Conservation (phyloP, 1,140 invertebrate genomes). For the Luehdorfia chinensis region DNA sequence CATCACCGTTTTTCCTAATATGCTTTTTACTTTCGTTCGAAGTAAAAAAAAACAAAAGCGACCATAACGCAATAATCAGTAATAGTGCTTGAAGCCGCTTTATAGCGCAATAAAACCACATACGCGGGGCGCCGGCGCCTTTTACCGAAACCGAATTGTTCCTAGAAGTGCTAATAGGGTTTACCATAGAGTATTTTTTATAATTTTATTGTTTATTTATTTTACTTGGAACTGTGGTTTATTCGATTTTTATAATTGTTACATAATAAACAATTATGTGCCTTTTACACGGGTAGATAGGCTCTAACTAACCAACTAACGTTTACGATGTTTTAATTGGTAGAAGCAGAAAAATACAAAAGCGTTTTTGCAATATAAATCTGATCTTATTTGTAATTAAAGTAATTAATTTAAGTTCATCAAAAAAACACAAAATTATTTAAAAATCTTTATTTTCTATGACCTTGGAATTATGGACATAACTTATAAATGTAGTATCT, state of each 20-base stretch:
- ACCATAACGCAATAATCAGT: constrained; percentile 40
- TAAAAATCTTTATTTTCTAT: too few relatives aligned
- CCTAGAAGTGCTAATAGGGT: constrained; percentile 49
- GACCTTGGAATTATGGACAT: too few relatives aligned
- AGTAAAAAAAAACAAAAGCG: constrained; percentile 18
- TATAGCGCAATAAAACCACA: constrained; percentile 39
- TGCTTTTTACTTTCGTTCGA: constrained; percentile 6
- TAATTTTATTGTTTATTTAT: constrained; percentile 50
- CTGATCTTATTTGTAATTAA: too few relatives aligned
- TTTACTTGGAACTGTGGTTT: constrained; percentile 39
- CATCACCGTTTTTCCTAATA: too few relatives aligned
- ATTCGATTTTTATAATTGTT: constrained; percentile 18
- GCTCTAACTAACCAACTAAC: constrained; percentile 4
- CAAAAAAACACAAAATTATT: too few relatives aligned
- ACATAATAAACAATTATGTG: constrained; percentile 14
- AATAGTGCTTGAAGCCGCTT: constrained; percentile 38
- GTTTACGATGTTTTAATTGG: background rate
- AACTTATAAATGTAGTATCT: too few relatives aligned
- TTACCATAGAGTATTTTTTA: constrained; percentile 27
- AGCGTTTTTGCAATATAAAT: too few relatives aligned
- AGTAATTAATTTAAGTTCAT: too few relatives aligned
- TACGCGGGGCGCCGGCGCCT: constrained; percentile 23
- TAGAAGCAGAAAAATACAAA: background rate
- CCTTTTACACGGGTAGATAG: background rate
- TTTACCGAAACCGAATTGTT: constrained; percentile 28